Conservation (phyloP, 2,888 invertebrate species). For the Halocaridina rubra region DNA sequence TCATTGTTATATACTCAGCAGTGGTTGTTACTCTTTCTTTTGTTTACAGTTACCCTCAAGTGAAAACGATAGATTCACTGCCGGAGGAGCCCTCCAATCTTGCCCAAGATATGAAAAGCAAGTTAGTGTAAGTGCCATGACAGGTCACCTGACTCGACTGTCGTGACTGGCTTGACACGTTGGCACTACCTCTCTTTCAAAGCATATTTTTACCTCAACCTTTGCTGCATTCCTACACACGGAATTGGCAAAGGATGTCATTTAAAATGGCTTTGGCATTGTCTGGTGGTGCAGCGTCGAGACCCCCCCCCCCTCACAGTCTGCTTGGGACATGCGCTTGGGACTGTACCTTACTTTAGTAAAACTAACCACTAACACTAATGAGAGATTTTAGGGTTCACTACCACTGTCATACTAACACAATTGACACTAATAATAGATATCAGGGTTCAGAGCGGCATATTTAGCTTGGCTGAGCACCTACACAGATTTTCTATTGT, state of each 20-base stretch:
- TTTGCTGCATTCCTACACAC: too few species aligned
- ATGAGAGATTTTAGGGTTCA: background rate
- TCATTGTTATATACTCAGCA: constrained; percentile 33
- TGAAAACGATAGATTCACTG: constrained; percentile 64
- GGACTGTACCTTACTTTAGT: constrained; percentile 44
- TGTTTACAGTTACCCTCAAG: constrained; percentile 58
- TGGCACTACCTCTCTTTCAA: background rate
- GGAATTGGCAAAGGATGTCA: too few species aligned
- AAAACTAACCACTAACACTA: background rate
- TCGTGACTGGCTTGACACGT: constrained; percentile 28
- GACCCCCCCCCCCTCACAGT: constrained; percentile 28
- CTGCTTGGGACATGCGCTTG: constrained; percentile 54
- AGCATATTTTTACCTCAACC: too few species aligned
- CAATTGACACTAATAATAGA: background rate
- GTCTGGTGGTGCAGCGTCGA: constrained; percentile 10
- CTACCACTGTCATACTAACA: constrained; percentile 19
- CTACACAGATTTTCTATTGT: background rate
- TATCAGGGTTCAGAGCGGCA: constrained; percentile 29
- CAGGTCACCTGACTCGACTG: constrained; percentile 31
- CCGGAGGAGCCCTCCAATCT: constrained; percentile 62
- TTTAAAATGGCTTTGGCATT: too few species aligned
- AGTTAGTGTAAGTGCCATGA: constrained; percentile 62
- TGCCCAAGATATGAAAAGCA: constrained; percentile 63
- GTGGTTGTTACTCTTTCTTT: constrained; percentile 38
- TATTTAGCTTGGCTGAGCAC: constrained; percentile 10